phyloP scores from a whole-genome alignment of 1,140 invertebrate genomes.

The Heliconius hewitsoni region DNA sequence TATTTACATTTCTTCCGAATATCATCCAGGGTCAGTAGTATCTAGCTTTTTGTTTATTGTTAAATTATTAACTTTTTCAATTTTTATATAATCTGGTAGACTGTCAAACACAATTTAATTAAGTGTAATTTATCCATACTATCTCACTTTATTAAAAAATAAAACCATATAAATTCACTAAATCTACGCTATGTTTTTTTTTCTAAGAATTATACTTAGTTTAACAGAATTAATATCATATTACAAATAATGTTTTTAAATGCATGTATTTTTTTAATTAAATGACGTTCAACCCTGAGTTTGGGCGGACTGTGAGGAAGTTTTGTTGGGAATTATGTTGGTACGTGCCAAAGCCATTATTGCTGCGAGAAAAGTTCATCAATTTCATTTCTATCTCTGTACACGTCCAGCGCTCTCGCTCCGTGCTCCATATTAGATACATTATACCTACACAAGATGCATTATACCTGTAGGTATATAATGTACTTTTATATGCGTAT shows the following conservation, averaged over 20 bases:
- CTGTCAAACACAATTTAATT: too few relatives aligned
- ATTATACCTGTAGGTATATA: background rate
- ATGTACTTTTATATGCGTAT: background rate
- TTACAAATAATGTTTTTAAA: background rate
- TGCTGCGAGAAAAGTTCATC: conserved; percentile 81
- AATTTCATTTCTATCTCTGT: conserved; percentile 78
- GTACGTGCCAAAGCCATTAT: conserved; percentile 83
- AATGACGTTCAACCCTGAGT: conserved; percentile 54
- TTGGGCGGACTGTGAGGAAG: conserved; percentile 70
- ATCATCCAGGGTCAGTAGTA: too few relatives aligned
- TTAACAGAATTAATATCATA: too few relatives aligned
- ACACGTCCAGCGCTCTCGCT: conserved; percentile 53
- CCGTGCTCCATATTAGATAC: conserved; percentile 23
- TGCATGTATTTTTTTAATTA: conserved; percentile 5
- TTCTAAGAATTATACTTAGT: too few relatives aligned
- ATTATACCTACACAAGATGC: background rate
- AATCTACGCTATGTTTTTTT: too few relatives aligned
- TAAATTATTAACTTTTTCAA: too few relatives aligned
- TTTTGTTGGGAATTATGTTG: conserved; percentile 82
- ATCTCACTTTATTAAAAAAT: too few relatives aligned
- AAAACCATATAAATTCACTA: too few relatives aligned
- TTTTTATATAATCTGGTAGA: too few relatives aligned
- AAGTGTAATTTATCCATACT: background rate
- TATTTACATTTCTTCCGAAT: too few relatives aligned
- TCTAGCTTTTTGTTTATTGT: too few relatives aligned